Percentiles rank a stretch among this genome's conserved stretches.
Evolutionary conservation across 2,888 invertebrate genomes (phyloP).

Genomic region (Campoletis raptor): DNA sequence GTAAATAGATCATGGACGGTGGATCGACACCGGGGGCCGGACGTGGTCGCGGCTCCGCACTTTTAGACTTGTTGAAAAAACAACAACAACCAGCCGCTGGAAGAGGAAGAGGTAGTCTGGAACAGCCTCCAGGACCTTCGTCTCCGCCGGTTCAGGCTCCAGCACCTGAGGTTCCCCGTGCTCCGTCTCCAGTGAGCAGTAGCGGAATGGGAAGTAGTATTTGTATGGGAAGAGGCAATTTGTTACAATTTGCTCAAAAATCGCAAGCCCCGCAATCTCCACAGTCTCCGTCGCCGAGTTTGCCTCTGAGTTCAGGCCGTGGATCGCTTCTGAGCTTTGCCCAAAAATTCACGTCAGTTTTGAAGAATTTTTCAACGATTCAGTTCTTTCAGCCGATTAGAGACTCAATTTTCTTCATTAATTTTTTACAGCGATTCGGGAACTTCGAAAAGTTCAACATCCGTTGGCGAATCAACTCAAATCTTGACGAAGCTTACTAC

Average conservation of each 20-base stretch:
- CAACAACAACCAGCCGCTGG: conserved; percentile 1
- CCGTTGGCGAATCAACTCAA: neutral
- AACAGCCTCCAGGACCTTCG: neutral
- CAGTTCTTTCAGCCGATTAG: neutral
- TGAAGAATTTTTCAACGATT: neutral
- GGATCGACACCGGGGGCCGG: conserved; percentile 20
- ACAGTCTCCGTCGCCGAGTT: neutral
- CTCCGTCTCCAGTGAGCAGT: neutral
- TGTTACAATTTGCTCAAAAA: conserved; percentile 21
- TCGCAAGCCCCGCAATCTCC: neutral
- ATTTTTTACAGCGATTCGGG: conserved; percentile 34
- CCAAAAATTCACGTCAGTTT: conserved; percentile 44
- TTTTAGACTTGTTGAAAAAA: conserved; percentile 50
- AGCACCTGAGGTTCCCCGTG: neutral
- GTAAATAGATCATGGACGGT: conserved; percentile 10
- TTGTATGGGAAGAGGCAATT: conserved; percentile 32
- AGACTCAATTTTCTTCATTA: neutral
- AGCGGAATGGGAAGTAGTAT: conserved; percentile 18
- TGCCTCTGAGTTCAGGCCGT: conserved; percentile 50
- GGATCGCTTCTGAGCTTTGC: conserved; percentile 38
- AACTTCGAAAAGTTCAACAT: conserved; percentile 5
- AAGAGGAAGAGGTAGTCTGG: neutral
- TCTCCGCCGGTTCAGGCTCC: neutral
- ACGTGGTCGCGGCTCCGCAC: conserved; percentile 34
- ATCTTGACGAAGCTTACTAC: conserved; percentile 4